phyloP scores from a whole-genome alignment of 2,888 invertebrate species.

The Nematopogon swammerdamellus region DNA sequence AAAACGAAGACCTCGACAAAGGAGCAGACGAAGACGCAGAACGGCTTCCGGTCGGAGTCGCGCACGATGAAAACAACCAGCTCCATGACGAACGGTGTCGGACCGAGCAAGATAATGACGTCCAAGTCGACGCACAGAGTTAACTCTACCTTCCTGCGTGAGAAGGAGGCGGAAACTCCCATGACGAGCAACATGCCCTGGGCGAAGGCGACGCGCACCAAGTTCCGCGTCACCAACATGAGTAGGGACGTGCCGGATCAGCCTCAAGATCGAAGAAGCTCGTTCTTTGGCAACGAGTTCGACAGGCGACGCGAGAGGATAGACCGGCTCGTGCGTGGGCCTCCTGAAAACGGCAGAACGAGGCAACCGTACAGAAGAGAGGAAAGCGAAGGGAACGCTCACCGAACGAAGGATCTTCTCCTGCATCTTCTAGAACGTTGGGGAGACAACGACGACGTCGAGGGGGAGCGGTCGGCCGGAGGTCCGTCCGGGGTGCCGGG shows the following conservation, averaged over 20 bases:
- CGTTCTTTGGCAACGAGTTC: conserved; percentile 44
- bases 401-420: conserved; percentile 72
- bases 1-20: conserved; percentile 28
- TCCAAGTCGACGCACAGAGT: conserved; percentile 43
- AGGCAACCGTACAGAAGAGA: conserved; percentile 47
- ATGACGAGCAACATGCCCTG: conserved; percentile 54
- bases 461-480: conserved; percentile 48
- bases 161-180: conserved; percentile 37
- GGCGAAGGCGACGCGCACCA: conserved; percentile 51
- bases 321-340: conserved; percentile 39
- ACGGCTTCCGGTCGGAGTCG: conserved; percentile 35
- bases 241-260: conserved; percentile 72
- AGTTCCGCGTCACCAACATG: conserved; percentile 64
- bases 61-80: conserved; percentile 24
- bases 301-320: conserved; percentile 42
- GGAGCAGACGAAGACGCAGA: conserved; percentile 32
- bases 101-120: conserved; percentile 23
- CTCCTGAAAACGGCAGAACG: conserved; percentile 34
- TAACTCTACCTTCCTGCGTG: conserved; percentile 33
- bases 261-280: conserved; percentile 54
- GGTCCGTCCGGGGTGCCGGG: conserved; percentile 39
- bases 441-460: conserved; percentile 58
- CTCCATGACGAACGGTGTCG: conserved; percentile 33
- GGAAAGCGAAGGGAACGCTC: conserved; percentile 56
- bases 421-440: conserved; percentile 73